Evolutionary conservation across 64 coral and sea anemone species (phyloP).

Genomic region (Porites australiensis): DNA sequence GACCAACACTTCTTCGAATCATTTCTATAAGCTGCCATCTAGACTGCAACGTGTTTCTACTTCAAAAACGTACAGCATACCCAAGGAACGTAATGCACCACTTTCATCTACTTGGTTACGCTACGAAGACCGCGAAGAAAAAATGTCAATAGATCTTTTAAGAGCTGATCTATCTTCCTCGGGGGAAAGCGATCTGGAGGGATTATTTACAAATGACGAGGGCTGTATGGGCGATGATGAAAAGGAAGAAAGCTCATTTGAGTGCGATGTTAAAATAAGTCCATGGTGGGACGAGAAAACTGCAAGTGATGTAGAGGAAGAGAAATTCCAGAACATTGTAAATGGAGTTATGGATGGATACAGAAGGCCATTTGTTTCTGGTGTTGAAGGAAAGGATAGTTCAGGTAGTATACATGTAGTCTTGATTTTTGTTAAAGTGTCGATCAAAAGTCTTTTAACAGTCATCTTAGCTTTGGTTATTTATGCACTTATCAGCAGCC

Average conservation of each 20-base stretch:
- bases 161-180: constrained; percentile 43
- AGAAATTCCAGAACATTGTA: constrained; percentile 90
- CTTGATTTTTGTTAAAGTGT: no score
- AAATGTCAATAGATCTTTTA: constrained; percentile 38
- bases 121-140: constrained; percentile 15
- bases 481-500: no score
- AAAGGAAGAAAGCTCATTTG: constrained; percentile 95
- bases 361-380: constrained; percentile 25
- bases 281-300: constrained; percentile 89
- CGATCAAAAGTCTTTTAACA: no score
- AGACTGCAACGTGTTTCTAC: not conserved
- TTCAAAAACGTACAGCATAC: not conserved
- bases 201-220: constrained; percentile 94
- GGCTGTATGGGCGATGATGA: constrained; percentile 94
- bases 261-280: constrained; percentile 78
- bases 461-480: no score
- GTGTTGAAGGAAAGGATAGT: constrained; percentile 40
- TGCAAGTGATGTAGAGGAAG: constrained; percentile 57
- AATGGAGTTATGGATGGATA: constrained; percentile 82
- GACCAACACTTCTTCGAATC: not conserved
- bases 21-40: constrained; percentile 17
- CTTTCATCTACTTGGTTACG: not conserved
- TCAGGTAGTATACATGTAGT: constrained; percentile 13
- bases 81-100: not conserved
- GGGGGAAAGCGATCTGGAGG: constrained; percentile 82